phyloP scores from a whole-genome alignment of 2,888 invertebrate genomes.

The Empis stercorea region DNA sequence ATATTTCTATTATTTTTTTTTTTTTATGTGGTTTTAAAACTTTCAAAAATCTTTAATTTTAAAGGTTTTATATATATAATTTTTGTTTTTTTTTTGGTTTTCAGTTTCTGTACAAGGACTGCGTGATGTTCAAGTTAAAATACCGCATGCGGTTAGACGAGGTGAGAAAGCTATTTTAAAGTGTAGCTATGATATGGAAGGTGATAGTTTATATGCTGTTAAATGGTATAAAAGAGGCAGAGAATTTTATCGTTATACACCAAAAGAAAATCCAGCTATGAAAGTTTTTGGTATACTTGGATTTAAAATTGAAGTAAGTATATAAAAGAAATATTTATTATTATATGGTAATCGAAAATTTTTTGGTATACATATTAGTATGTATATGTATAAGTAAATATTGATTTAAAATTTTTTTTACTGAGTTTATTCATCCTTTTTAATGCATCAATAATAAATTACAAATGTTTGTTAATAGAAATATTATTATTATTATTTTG shows the following conservation, averaged over 20 bases:
- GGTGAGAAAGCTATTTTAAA: constrained; percentile 49
- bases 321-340: background rate
- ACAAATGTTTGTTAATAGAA: too few relatives aligned
- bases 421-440: too few relatives aligned
- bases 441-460: too few relatives aligned
- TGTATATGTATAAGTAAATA: too few relatives aligned
- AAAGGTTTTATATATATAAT: too few relatives aligned
- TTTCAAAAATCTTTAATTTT: too few relatives aligned
- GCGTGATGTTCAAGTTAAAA: constrained; percentile 49
- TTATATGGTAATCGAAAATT: background rate
- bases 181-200: constrained; percentile 67
- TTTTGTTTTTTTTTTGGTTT: background rate
- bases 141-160: constrained; percentile 51
- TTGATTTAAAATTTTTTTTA: too few relatives aligned
- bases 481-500: too few relatives aligned
- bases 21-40: too few relatives aligned
- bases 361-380: too few relatives aligned
- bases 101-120: constrained; percentile 29
- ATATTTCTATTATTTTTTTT: too few relatives aligned
- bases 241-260: constrained; percentile 73
- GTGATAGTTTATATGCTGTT: constrained; percentile 62
- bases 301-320: constrained; percentile 67
- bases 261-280: constrained; percentile 54
- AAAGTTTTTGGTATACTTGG: constrained; percentile 59
- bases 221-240: constrained; percentile 74